phyloP scores from a whole-genome alignment of 2,113 vertebrate genomes.

The Madoqua kirkii region DNA sequence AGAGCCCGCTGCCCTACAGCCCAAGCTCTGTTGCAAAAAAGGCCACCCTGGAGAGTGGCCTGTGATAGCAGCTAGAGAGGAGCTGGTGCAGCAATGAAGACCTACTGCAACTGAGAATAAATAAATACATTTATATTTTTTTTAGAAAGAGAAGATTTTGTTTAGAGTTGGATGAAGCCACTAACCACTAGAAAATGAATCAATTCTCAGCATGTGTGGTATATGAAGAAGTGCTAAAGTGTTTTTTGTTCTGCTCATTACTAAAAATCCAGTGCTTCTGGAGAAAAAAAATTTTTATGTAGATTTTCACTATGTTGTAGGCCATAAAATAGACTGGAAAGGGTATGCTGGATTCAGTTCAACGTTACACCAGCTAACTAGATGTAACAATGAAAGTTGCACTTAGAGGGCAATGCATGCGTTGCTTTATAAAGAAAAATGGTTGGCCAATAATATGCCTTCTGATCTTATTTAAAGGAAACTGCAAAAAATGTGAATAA shows the following conservation, averaged over 20 bases:
- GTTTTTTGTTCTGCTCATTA: neutral
- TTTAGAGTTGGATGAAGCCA: neutral
- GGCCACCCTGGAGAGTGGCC: neutral
- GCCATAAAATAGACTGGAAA: neutral
- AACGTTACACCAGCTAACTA: neutral
- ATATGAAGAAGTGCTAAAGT: neutral
- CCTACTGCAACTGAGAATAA: neutral
- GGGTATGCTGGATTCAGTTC: neutral
- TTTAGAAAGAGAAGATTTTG: neutral
- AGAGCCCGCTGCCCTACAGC: neutral
- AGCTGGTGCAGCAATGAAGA: neutral
- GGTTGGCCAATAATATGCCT: neutral
- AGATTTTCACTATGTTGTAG: neutral
- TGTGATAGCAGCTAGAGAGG: neutral
- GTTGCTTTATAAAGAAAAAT: neutral
- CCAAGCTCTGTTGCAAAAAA: neutral
- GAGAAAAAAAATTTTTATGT: neutral
- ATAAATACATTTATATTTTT: neutral
- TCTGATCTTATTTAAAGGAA: neutral
- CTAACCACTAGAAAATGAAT: neutral
- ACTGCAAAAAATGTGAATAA: neutral
- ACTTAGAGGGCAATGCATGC: neutral
- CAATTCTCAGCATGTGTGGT: neutral
- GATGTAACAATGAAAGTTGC: neutral
- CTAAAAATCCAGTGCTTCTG: neutral